phyloP scores from a whole-genome alignment of 2,797 vertebrate genomes.

The Phrynocephalus forsythii region DNA sequence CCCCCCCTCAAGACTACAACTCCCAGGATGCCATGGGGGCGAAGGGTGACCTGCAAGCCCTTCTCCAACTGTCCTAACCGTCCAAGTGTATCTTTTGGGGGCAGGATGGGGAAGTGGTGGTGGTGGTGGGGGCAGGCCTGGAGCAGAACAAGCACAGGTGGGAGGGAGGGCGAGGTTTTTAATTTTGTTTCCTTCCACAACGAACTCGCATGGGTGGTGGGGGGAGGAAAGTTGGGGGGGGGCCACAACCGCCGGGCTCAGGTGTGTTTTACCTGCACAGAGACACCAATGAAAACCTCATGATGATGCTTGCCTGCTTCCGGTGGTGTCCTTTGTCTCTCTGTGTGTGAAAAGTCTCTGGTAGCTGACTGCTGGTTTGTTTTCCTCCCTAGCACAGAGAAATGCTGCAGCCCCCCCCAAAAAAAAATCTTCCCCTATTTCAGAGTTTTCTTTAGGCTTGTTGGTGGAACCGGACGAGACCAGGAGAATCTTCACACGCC shows the following conservation, averaged over 20 bases:
- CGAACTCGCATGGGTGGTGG: background rate
- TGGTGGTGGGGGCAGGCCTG: background rate
- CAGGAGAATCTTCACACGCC: no score
- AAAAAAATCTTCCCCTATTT: no score
- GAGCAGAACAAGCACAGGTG: no score
- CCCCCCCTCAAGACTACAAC: no score
- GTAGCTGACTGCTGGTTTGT: background rate
- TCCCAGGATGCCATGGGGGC: background rate
- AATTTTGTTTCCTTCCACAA: no score
- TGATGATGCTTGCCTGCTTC: background rate
- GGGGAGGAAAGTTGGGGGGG: background rate
- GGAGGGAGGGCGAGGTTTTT: background rate
- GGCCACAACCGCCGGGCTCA: background rate
- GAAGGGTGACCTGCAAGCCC: no score
- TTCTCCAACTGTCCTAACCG: background rate
- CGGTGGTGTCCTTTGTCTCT: background rate
- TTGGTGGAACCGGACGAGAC: background rate
- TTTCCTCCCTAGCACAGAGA: background rate
- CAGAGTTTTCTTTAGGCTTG: no score
- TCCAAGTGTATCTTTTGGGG: background rate
- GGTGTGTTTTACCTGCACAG: slow-evolving; percentile 36
- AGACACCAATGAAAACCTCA: slow-evolving; percentile 41
- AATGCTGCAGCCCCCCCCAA: no score
- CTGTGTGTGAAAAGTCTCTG: no score
- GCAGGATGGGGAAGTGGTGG: no score